Evolutionary conservation across 2,888 invertebrate genomes (phyloP), one percentile per base, ranked within the genome.

Genomic region (Caradrina kadenii): DNA sequence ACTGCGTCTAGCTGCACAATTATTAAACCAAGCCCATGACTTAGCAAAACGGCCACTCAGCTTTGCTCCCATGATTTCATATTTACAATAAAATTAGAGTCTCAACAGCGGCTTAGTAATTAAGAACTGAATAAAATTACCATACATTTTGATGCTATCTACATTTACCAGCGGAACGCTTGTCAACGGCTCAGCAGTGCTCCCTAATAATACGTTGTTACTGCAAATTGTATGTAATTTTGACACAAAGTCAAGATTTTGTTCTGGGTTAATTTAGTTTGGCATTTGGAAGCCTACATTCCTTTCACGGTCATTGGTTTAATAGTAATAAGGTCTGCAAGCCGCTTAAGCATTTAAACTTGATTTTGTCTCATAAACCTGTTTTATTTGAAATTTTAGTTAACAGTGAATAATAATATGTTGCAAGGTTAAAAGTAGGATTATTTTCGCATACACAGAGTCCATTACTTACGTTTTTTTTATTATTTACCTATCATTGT

Each of bases 121-220:
- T 88, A 88, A 86, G 76, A 79, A 85, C 85, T 86, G 86, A 84
- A 89, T 89, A 88, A 77, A 77, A 88, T 87, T 89, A 81, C 79
- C 88, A 88, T 89, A 76, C 42, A 86, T 88, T 88, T 80, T 73
- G 89, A 89, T 88, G 74, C 71, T 85, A 89, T 88, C 88, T 75
- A 64, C 69, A 53, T 73, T 72, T 79, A 81, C 84, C 84, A 71
- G 86, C 83, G 55, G 58, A 81, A 73, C 83, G 79, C 78, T 86
- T 86, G 83, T 88, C 87, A 87, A 84, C 87, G 67, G 68, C 82
- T 88, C 86, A 85, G 76, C 82, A 76, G 76, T 74, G 52, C 63
- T 63, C 63, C 55, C 65, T 81, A 80, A 81, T 83, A 75, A 80
- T 69, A 78, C 68, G 70, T 76, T 75, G 69, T 80, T 80, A 70